phyloP scores from a whole-genome alignment of 1,140 invertebrate genomes.

The Uloborus diversus region DNA sequence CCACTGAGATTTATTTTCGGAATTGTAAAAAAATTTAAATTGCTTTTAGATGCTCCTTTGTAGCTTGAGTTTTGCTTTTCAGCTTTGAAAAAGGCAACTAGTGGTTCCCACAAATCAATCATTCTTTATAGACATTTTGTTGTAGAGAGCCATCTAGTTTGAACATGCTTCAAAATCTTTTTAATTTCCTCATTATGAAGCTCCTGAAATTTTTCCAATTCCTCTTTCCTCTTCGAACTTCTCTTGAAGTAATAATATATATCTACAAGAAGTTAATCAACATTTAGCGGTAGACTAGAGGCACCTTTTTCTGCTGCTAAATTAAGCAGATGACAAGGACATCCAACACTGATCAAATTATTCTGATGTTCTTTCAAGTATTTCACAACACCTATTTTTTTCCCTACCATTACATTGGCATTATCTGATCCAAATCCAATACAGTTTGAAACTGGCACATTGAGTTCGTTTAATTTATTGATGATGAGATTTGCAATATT shows the following conservation, averaged over 20 bases:
- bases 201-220: not conserved
- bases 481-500: conserved; percentile 6
- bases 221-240: not conserved
- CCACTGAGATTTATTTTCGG: not conserved
- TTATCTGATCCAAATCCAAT: not conserved
- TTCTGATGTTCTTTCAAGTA: not conserved
- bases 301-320: conserved; percentile 10
- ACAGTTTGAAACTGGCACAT: not conserved
- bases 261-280: not conserved
- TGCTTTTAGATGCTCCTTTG: not conserved
- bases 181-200: not conserved
- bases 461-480: not conserved
- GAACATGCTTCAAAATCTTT: not conserved
- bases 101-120: not conserved
- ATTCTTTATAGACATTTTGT: not conserved
- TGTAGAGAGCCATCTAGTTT: not conserved
- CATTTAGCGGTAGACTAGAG: not conserved
- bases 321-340: not conserved
- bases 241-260: conserved; percentile 4
- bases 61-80: not conserved
- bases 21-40: not conserved
- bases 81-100: not conserved
- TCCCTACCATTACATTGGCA: conserved; percentile 1
- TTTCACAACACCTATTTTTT: not conserved
- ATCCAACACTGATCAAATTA: not conserved